These are phyloP conservation scores for Enteromius trimaculatus DNA, from an alignment of 2,797 vertebrate species.

Conservation along the genomic window DNA sequence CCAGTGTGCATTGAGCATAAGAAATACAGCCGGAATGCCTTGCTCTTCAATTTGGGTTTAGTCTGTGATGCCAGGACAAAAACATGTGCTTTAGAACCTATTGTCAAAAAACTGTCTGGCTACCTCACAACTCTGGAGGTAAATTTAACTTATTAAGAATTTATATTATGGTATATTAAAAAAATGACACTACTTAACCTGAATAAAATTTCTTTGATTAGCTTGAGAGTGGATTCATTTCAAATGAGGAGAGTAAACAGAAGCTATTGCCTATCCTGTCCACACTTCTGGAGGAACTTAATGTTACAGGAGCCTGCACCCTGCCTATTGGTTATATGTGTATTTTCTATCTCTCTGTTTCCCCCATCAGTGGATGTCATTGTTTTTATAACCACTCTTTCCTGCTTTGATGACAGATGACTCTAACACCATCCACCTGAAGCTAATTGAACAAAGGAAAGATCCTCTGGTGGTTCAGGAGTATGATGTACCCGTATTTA, in stretches of 20 bases:
- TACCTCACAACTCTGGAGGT: slow-evolving; percentile 98
- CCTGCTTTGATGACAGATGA: slow-evolving; percentile 79
- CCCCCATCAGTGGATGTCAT: neutral
- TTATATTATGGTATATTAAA: neutral
- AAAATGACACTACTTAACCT: neutral
- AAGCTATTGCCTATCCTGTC: slow-evolving; percentile 97
- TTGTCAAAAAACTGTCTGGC: slow-evolving; percentile 96
- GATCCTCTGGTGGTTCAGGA: slow-evolving; percentile 95
- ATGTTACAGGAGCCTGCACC: slow-evolving; percentile 92
- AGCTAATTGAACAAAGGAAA: slow-evolving; percentile 90
- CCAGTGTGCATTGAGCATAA: slow-evolving; percentile 98
- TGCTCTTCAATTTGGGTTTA: slow-evolving; percentile 95
- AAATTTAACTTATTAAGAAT: neutral
- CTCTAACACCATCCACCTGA: slow-evolving; percentile 96
- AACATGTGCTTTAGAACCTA: slow-evolving; percentile 94
- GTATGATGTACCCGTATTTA: slow-evolving; percentile 96
- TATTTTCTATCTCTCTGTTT: neutral
- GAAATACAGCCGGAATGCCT: slow-evolving; percentile 95
- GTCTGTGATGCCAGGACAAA: slow-evolving; percentile 94
- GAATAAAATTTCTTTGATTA: slow-evolving; percentile 67
- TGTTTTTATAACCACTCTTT: neutral
- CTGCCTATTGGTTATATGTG: slow-evolving; percentile 87
- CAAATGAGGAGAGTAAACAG: slow-evolving; percentile 96
- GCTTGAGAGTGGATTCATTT: slow-evolving; percentile 97
- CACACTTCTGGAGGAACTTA: slow-evolving; percentile 93